Conservation (phyloP, 2,888 invertebrate species). For the Apeira syringaria region DNA sequence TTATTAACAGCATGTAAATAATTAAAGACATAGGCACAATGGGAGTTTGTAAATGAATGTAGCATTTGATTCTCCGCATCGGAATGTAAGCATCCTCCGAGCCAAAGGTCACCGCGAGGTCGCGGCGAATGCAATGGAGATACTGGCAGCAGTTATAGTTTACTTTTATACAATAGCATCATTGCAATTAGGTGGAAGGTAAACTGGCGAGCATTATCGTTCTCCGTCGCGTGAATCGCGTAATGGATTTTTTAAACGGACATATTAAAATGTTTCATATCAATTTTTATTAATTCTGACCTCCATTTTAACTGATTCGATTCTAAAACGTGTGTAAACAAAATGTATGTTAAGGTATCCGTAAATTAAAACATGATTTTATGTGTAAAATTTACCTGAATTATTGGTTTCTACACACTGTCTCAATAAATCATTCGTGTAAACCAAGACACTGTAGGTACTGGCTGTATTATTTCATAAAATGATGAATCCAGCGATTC, state of each 20-base stretch:
- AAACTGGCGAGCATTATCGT: conserved; percentile 40
- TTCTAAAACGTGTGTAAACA: conserved; percentile 4
- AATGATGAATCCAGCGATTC: too few species aligned
- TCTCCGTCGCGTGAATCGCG: conserved; percentile 34
- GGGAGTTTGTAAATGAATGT: conserved; percentile 51
- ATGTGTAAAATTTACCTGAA: too few species aligned
- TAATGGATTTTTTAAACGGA: conserved; percentile 45
- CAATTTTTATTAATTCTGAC: conserved; percentile 33
- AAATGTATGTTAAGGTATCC: too few species aligned
- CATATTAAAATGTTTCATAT: conserved; percentile 35
- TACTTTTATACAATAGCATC: conserved; percentile 48
- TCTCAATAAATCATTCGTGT: too few species aligned
- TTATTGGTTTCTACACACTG: too few species aligned
- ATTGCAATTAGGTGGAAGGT: conserved; percentile 61
- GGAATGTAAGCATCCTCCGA: conserved; percentile 75
- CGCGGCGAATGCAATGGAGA: conserved; percentile 44
- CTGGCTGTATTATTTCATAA: too few species aligned
- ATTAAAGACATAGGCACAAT: conserved; percentile 47
- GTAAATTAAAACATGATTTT: too few species aligned
- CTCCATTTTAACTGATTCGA: conserved; percentile 22
- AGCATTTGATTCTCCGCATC: conserved; percentile 57
- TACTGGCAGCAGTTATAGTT: conserved; percentile 42
- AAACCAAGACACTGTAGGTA: too few species aligned
- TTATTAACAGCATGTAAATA: too few species aligned
- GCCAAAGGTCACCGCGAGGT: conserved; percentile 70